Evolutionary conservation across 2,113 vertebrate species (phyloP).

Genomic region (Gasterosteus nipponicus): DNA sequence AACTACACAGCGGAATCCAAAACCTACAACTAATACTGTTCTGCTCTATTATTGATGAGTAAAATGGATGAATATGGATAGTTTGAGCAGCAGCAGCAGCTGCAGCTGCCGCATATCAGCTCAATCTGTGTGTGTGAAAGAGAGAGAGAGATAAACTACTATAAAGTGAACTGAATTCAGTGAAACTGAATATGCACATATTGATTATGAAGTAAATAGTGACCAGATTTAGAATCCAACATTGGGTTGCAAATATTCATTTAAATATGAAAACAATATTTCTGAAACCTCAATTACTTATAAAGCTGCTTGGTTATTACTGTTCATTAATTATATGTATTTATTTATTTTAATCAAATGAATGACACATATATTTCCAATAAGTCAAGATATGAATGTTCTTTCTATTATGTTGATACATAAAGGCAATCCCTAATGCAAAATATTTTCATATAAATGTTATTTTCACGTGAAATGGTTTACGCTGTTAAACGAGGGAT

Average conservation of each 20-base stretch:
- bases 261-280: neutral
- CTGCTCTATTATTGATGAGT: neutral
- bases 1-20: neutral
- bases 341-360: neutral
- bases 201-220: neutral
- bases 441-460: neutral
- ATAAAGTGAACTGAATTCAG: no score
- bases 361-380: neutral
- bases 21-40: neutral
- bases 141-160: no score
- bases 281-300: neutral
- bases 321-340: neutral
- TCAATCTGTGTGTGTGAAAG: neutral
- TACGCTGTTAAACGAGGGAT: neutral
- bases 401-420: neutral
- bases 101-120: neutral
- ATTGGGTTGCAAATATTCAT: neutral
- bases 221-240: neutral
- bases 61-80: constrained; percentile 1
- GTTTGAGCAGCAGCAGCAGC: constrained; percentile 9
- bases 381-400: neutral
- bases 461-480: neutral
- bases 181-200: neutral
- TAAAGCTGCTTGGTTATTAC: neutral
- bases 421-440: neutral